A percentile compares a stretch with the other conserved stretches of the same genome.
Conservation (phyloP, 2,113 vertebrate genomes). For the Elephantulus edwardii region DNA sequence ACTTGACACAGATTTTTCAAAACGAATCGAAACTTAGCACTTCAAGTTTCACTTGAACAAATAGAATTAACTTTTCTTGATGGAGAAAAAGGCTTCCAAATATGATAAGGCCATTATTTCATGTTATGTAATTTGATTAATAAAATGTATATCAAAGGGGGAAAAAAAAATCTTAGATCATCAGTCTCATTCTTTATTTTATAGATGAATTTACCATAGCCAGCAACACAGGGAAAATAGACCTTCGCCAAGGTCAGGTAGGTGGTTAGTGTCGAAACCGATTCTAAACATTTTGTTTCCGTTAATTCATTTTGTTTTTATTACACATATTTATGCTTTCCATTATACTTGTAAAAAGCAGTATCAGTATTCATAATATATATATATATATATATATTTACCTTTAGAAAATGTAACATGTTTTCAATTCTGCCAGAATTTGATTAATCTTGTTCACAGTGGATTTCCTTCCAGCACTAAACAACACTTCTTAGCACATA, state of each 20-base stretch:
- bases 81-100: conserved; percentile 24
- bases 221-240: background rate
- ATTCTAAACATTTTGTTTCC: conserved; percentile 6
- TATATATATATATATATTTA: background rate
- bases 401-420: conserved; percentile 6
- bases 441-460: background rate
- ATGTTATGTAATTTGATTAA: conserved; percentile 44
- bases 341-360: no score
- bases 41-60: conserved; percentile 51
- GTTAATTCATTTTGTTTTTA: no score
- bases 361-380: conserved; percentile 3
- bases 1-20: conserved; percentile 43
- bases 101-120: conserved; percentile 53
- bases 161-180: conserved; percentile 13
- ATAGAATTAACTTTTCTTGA: conserved; percentile 61
- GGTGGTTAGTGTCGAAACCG: conserved; percentile 16
- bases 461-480: background rate
- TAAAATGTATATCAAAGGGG: conserved; percentile 65
- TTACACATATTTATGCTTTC: no score
- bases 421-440: background rate
- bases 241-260: conserved; percentile 16
- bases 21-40: conserved; percentile 42
- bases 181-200: conserved; percentile 42
- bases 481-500: background rate
- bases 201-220: background rate